Percentiles rank a stretch among this genome's conserved stretches.
Evolutionary conservation across 64 coral and sea anemone species (phyloP).

Genomic region (Pachyseris speciosa): DNA sequence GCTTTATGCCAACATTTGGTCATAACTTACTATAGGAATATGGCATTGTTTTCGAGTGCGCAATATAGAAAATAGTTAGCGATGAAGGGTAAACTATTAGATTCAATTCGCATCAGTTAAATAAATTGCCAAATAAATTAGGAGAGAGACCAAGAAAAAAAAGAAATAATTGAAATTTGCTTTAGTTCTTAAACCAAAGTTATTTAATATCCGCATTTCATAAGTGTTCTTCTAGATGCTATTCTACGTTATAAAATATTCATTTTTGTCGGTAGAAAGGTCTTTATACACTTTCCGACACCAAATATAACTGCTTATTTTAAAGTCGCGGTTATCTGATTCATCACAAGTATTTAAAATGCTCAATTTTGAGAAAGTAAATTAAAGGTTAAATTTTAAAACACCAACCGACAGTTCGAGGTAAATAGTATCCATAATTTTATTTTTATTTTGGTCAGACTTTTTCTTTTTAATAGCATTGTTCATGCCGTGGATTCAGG

Average conservation of each 20-base stretch:
- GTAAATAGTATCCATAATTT: neutral
- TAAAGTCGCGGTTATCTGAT: neutral
- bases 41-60: neutral
- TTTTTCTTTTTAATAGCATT: neutral
- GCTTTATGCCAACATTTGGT: neutral
- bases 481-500: neutral
- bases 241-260: constrained; percentile 33
- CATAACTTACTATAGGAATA: neutral
- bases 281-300: neutral
- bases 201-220: constrained; percentile 45
- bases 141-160: neutral
- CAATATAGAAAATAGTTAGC: neutral
- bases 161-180: constrained; percentile 7
- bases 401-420: neutral
- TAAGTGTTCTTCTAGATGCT: neutral
- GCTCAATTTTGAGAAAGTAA: neutral
- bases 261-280: neutral
- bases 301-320: constrained; percentile 12
- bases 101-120: constrained; percentile 21
- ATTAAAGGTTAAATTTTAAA: neutral
- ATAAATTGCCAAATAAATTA: constrained; percentile 32
- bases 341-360: neutral
- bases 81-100: neutral
- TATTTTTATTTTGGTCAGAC: neutral
- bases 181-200: constrained; percentile 32